These are phyloP conservation scores for Philaethria dido DNA, from an alignment of 2,888 invertebrate species.

Conservation along the genomic window DNA sequence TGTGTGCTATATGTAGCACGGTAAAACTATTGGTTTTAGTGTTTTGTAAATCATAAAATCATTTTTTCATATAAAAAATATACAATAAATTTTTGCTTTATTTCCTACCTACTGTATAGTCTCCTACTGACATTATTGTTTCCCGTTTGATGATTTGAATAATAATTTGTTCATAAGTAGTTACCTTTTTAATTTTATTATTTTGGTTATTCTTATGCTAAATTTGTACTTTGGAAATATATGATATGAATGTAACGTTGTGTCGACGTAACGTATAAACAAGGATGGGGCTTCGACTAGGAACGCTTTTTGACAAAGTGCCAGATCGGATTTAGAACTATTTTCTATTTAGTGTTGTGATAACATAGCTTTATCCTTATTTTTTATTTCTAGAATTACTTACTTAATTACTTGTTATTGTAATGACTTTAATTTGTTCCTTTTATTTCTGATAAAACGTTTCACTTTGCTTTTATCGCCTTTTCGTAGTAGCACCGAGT, in stretches of 20 bases:
- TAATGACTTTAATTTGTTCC: not conserved
- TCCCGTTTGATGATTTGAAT: slow-evolving; percentile 10
- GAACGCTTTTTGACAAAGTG: slow-evolving; percentile 26
- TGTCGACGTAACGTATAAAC: slow-evolving; percentile 13
- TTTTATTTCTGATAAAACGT: slow-evolving; percentile 32
- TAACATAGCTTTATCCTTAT: not conserved
- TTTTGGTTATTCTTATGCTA: not conserved
- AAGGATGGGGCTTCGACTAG: slow-evolving; percentile 20
- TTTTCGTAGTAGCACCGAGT: slow-evolving; percentile 42
- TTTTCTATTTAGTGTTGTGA: slow-evolving; percentile 9
- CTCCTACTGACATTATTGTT: not conserved
- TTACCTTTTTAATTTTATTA: not conserved
- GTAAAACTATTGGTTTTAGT: no score
- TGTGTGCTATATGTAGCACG: no score
- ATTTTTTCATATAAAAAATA: not conserved
- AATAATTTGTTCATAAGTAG: not conserved
- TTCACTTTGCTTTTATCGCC: slow-evolving; percentile 46
- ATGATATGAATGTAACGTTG: slow-evolving; percentile 13
- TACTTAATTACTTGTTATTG: not conserved
- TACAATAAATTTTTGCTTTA: not conserved
- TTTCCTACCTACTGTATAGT: not conserved
- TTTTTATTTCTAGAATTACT: not conserved
- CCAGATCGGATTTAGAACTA: slow-evolving; percentile 25
- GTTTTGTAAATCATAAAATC: no score
- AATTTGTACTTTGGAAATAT: no score